Conservation (phyloP, 2,888 invertebrate species). For the Scrobipalpa atriplicella region DNA sequence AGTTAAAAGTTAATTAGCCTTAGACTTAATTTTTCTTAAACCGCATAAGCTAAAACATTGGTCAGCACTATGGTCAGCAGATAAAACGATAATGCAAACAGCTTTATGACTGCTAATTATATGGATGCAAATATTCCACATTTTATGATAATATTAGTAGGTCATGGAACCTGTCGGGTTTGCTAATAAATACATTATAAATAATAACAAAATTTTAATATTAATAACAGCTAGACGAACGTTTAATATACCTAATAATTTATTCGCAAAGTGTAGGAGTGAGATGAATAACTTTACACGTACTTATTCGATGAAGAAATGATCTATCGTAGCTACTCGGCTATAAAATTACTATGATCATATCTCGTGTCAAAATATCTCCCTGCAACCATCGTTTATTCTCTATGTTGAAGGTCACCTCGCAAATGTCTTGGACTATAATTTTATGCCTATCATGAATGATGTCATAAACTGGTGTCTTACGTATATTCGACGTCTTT, state of each 20-base stretch:
- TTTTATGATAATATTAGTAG: conserved; percentile 10
- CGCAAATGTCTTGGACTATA: too few species aligned
- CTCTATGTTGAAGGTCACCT: too few species aligned
- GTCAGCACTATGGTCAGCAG: too few species aligned
- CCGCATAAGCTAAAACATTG: not conserved
- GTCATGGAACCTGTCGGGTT: not conserved
- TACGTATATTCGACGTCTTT: too few species aligned
- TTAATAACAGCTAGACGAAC: not conserved
- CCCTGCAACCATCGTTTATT: too few species aligned
- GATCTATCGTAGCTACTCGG: not conserved
- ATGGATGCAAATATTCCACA: conserved; percentile 4
- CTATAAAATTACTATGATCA: not conserved
- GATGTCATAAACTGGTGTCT: too few species aligned
- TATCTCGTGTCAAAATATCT: not conserved
- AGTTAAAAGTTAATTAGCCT: too few species aligned
- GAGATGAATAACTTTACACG: not conserved
- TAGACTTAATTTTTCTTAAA: not conserved
- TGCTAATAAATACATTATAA: conserved; percentile 1
- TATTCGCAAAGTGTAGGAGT: not conserved
- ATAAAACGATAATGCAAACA: not conserved
- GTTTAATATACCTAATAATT: not conserved
- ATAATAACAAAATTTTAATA: not conserved
- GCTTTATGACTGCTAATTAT: not conserved
- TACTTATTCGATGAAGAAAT: not conserved
- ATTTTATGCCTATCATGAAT: too few species aligned